A percentile compares a stretch with the other conserved stretches of the same genome.
Evolutionary conservation across 1,140 invertebrate genomes (phyloP).

Genomic region (Drosophila carrolli): DNA sequence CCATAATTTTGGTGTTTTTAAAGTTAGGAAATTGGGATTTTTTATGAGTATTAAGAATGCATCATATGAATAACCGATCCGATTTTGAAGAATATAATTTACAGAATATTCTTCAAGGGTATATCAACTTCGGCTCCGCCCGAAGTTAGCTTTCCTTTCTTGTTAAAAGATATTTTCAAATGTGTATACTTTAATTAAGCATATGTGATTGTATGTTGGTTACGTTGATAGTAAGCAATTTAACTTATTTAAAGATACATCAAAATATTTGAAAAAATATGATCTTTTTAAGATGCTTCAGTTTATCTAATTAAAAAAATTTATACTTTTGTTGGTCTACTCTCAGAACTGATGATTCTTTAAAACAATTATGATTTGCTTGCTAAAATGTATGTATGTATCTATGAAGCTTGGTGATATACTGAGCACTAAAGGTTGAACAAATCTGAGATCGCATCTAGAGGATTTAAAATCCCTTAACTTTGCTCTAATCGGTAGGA

Average conservation of each 20-base stretch:
- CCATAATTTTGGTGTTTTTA: too few species aligned
- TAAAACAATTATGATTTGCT: not conserved
- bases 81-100: too few species aligned
- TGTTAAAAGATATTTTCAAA: too few species aligned
- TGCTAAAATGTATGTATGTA: not conserved
- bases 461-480: not conserved
- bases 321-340: not conserved
- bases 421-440: slow-evolving; percentile 6
- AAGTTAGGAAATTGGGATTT: too few species aligned
- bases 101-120: too few species aligned
- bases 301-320: not conserved
- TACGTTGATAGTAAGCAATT: not conserved
- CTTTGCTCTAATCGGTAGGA: slow-evolving; percentile 5
- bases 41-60: too few species aligned
- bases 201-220: not conserved
- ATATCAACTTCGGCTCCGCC: too few species aligned
- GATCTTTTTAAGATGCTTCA: not conserved
- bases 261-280: not conserved
- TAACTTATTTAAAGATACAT: not conserved
- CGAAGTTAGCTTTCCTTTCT: too few species aligned
- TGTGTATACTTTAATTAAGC: too few species aligned
- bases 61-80: too few species aligned
- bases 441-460: slow-evolving; percentile 17
- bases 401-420: slow-evolving; percentile 1
- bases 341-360: too few species aligned